Percentiles rank a stretch among this genome's conserved stretches.
phyloP scores from a whole-genome alignment of 2,888 invertebrate species.

The Eristalis arbustorum region DNA sequence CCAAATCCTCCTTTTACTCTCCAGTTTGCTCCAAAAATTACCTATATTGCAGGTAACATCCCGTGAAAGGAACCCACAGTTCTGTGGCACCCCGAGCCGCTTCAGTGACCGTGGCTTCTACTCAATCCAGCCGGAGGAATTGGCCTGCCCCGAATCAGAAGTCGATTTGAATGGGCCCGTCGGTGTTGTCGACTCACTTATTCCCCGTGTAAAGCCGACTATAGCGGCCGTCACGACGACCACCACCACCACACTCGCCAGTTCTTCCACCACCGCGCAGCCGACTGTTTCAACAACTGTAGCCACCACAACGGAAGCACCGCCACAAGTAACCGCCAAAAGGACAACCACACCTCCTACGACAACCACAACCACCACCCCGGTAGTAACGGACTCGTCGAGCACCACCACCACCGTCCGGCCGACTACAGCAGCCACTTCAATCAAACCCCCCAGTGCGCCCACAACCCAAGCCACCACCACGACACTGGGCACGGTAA shows the following conservation, averaged over 20 bases:
- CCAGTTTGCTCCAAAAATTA: background rate
- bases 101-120: slow-evolving; percentile 92
- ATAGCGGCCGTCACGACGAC: slow-evolving; percentile 76
- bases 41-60: slow-evolving; percentile 84
- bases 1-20: too few species aligned
- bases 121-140: slow-evolving; percentile 90
- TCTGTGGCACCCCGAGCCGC: slow-evolving; percentile 91
- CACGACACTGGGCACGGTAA: slow-evolving; percentile 40
- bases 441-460: slow-evolving; percentile 46
- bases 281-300: slow-evolving; percentile 60
- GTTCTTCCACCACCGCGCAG: slow-evolving; percentile 48
- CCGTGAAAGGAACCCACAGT: slow-evolving; percentile 94
- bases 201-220: slow-evolving; percentile 78
- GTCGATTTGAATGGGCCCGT: slow-evolving; percentile 81
- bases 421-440: slow-evolving; percentile 64
- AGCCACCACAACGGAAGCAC: slow-evolving; percentile 45
- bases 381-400: slow-evolving; percentile 73
- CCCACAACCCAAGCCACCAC: slow-evolving; percentile 45
- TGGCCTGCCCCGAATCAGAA: slow-evolving; percentile 83
- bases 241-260: slow-evolving; percentile 74
- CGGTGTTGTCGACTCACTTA: slow-evolving; percentile 79
- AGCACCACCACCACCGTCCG: slow-evolving; percentile 70
- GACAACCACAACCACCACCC: slow-evolving; percentile 48
- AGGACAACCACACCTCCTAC: slow-evolving; percentile 41
- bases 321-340: slow-evolving; percentile 65